Evolutionary conservation across 2,797 vertebrate genomes (phyloP).

Genomic region (Rhynchotus rufescens): DNA sequence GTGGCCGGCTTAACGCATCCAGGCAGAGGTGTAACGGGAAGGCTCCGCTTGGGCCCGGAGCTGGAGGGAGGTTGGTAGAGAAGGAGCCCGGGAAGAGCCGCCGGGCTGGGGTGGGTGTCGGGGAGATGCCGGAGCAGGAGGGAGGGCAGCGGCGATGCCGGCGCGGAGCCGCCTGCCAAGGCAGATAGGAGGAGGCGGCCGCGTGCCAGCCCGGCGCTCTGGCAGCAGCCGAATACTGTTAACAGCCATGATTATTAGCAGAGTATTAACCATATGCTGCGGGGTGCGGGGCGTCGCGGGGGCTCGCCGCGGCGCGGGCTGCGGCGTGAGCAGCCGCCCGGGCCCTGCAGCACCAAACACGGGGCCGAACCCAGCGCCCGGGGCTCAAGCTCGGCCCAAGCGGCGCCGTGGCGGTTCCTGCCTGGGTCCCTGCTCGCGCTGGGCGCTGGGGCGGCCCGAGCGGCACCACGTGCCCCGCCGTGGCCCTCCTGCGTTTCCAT

Average conservation of each 20-base stretch:
- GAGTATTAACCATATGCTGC: conserved; percentile 71
- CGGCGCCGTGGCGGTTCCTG: background rate
- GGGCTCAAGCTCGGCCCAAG: background rate
- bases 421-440: background rate
- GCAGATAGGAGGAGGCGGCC: background rate
- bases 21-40: too few species aligned
- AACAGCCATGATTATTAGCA: conserved; percentile 68
- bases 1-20: background rate
- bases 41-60: too few species aligned
- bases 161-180: background rate
- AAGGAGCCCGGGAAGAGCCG: rapidly evolving
- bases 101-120: background rate
- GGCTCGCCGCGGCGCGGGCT: conserved; percentile 13
- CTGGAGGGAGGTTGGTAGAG: too few species aligned
- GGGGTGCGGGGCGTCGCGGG: background rate
- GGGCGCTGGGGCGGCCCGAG: background rate
- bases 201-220: conserved; percentile 44
- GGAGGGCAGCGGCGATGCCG: background rate
- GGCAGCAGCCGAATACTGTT: conserved; percentile 54
- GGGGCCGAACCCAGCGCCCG: too few species aligned
- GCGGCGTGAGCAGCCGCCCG: conserved; percentile 41
- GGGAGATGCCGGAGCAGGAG: rapidly evolving
- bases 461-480: background rate
- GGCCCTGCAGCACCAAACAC: rapidly evolving
- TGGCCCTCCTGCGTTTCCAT: background rate